Base-by-base conservation (phyloP, 2,113 vertebrate genomes). In the Syrrhaptes paradoxus region DNA sequence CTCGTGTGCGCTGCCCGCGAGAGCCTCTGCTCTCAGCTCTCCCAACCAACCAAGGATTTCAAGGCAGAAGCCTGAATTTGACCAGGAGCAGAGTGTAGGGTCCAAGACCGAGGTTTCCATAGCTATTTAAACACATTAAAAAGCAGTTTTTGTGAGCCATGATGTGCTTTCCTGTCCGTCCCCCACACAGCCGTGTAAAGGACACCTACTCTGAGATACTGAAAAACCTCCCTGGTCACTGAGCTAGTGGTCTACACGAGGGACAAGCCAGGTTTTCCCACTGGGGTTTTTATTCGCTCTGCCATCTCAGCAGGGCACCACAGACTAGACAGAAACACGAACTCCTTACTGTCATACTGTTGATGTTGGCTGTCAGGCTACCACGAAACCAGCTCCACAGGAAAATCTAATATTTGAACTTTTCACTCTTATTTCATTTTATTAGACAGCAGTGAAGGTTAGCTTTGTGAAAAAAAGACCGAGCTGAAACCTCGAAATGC, bases 331-430 rank as follows among this genome's bases (percentile, higher is more conserved):
- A 98, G 97, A 98, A 97, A 97, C 95, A 96, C 57, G 96, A 97
- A 86, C 93, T 32, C 95, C 89, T 77, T 92, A 91, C 94, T 85
- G 93, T 89, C 96, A 59, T 80, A 62, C 88, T 95, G 96, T 98
- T 98, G 97, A 97, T 86, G 86, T 98, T 98, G 98, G 98, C 98
- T 90, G 61, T 51, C 17, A 17, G 70, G 86, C 55, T 85, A 84
- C 96, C 92, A 58, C 83, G 88, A 97, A 97, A 97, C 89, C 92
- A 93, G 95, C 91, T 79, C 97, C 96, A 97, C 89, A 97, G 97
- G 97, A 98, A 98, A 98, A 97, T 93, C 97, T 96, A 98, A 98
- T 98, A 98, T 98, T 98, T 98, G 97, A 98, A 98, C 98, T 98
- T 98, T 98, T 98, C 97, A 97, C 98, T 98, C 96, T 95, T 93